Conservation (phyloP, 2,888 invertebrate species). For the Mythimna albipuncta region DNA sequence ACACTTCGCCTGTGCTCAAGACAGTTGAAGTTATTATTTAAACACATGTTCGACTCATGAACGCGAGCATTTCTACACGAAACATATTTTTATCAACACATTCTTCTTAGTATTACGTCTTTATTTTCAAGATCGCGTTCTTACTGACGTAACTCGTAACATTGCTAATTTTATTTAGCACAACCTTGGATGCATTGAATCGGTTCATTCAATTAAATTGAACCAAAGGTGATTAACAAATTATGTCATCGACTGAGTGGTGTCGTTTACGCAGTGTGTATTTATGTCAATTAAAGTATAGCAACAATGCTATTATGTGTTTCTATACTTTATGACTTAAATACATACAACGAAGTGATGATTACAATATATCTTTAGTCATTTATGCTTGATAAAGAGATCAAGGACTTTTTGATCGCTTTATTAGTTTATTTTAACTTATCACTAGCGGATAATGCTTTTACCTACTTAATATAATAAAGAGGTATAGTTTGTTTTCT, state of each 20-base stretch:
- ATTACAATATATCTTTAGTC: slow-evolving; percentile 2
- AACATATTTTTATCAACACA: slow-evolving; percentile 12
- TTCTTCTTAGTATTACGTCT: slow-evolving; percentile 19
- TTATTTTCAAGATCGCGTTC: slow-evolving; percentile 16
- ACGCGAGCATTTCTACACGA: neutral
- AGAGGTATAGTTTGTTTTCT: too few species aligned
- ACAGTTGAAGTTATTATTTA: too few species aligned
- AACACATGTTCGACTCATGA: too few species aligned
- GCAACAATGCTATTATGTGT: slow-evolving; percentile 1
- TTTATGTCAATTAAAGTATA: too few species aligned
- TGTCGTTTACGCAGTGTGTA: slow-evolving; percentile 2
- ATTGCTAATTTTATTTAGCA: slow-evolving; percentile 45
- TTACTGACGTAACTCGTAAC: slow-evolving; percentile 35
- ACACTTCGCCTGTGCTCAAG: too few species aligned
- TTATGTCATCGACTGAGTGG: slow-evolving; percentile 51
- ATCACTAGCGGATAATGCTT: neutral
- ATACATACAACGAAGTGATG: neutral
- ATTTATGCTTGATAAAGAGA: slow-evolving; percentile 21
- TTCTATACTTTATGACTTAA: slow-evolving; percentile 3
- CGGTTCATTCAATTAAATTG: slow-evolving; percentile 52
- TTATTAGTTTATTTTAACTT: neutral
- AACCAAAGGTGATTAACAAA: slow-evolving; percentile 40
- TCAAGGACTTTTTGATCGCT: slow-evolving; percentile 16
- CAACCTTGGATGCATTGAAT: slow-evolving; percentile 61
- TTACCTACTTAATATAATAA: too few species aligned